These are phyloP conservation scores for Dendrolimus kikuchii DNA, from an alignment of 1,140 invertebrate genomes.

Conservation along the genomic window DNA sequence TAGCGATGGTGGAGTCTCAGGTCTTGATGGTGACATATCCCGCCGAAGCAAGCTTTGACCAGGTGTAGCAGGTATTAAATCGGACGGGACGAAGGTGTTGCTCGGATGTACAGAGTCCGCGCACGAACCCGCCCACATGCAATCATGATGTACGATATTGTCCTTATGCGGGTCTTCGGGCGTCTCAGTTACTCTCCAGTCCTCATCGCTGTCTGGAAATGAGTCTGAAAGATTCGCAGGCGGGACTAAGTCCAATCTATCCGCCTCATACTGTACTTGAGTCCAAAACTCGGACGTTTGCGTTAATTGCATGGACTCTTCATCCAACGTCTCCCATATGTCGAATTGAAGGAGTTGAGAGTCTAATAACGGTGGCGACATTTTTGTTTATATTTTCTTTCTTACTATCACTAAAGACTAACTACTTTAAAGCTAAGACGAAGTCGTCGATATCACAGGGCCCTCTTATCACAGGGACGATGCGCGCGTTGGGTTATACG, in stretches of 20 bases:
- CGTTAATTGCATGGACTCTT: conserved; percentile 48
- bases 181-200: conserved; percentile 48
- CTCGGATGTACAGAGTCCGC: conserved; percentile 47
- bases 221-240: conserved; percentile 35
- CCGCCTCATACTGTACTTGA: conserved; percentile 54
- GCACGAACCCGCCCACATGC: conserved; percentile 68
- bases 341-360: conserved; percentile 42
- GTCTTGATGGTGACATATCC: conserved; percentile 41
- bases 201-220: conserved; percentile 39
- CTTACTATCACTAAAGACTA: conserved; percentile 46
- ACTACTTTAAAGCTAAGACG: conserved; percentile 70
- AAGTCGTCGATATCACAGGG: conserved; percentile 69
- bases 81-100: conserved; percentile 50
- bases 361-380: conserved; percentile 48
- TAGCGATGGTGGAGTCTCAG: conserved; percentile 51
- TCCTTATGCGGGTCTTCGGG: conserved; percentile 50
- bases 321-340: conserved; percentile 52
- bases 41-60: conserved; percentile 51
- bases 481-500: conserved; percentile 61
- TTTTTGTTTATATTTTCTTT: conserved; percentile 25
- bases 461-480: conserved; percentile 68
- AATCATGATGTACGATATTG: conserved; percentile 65
- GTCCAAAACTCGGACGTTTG: conserved; percentile 59
- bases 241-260: conserved; percentile 42
- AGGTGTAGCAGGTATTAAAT: conserved; percentile 35